Evolutionary conservation across 2,113 vertebrate species (phyloP), one percentile per base, ranked within the genome.

Genomic region (Rhynchomys soricoides): DNA sequence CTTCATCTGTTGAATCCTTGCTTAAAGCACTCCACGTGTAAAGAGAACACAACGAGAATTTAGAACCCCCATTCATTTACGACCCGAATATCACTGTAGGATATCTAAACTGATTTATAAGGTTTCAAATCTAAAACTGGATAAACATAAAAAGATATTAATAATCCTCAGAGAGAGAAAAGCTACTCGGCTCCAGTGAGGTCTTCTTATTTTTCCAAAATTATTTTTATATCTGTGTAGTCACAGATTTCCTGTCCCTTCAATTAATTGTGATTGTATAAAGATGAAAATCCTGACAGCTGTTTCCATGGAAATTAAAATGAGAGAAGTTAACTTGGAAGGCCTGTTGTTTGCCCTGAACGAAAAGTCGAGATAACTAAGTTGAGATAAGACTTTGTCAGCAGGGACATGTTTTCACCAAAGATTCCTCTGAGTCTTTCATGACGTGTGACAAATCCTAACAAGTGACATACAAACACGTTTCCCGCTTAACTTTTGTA

Each of bases 281-380:
- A 79, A 75, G 73, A 79, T 68, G 2, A 68, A 82, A 74, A 92
- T 66, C 59, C 89, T 92, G 71, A 66, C 64, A 62, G 62, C 71
- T 73, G 40, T 96, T 93, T 95, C 21, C 15, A 55, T n/a, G 86
- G 31, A 95, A 93, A 77, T 96, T 50, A 90, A 93, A 94, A 50
- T 68, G 45, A 93, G n/a, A 94, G 31, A 86, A 88, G 74, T 88
- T 91, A 48, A 73, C 55, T 83, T 92, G 83, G 70, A 43, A 85
- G 85, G 93, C 37, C 5, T 64, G 6, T 85, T 24, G 70, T 95
- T 93, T 89, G 93, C 96, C 89, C 48, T 94, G 91, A 95, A 87
- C 75, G 77, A 92, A 92, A 91, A 96, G 64, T 90, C 79, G 29
- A 62, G 45, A 40, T 55, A 93, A 37, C 31, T 50, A 75, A 34